These are phyloP conservation scores for Rhabdophis nuchalis DNA, from an alignment of 2,797 vertebrate species.

Conservation along the genomic window DNA sequence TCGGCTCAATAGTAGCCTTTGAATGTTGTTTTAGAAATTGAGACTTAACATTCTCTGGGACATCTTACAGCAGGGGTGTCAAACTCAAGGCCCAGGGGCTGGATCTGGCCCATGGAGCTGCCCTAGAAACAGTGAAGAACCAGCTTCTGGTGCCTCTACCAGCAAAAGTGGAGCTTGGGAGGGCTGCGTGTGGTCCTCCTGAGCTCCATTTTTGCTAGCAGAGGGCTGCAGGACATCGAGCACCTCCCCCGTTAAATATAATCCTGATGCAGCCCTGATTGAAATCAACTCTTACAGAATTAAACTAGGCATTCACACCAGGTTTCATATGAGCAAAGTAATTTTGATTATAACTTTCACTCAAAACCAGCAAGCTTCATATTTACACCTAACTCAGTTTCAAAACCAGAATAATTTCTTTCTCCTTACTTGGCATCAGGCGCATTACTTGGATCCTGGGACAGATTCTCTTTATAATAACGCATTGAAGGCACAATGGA, in stretches of 20 bases:
- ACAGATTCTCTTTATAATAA: slow-evolving; percentile 86
- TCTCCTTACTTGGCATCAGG: slow-evolving; percentile 67
- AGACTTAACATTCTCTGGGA: neutral
- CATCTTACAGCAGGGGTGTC: neutral
- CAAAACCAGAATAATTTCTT: neutral
- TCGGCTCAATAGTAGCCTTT: neutral
- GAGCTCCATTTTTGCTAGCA: too few species aligned
- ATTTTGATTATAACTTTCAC: neutral
- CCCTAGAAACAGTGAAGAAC: too few species aligned
- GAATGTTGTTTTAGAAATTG: neutral
- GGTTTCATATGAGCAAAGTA: neutral
- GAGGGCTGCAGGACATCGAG: too few species aligned
- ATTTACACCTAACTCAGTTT: neutral
- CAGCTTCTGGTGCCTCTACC: too few species aligned
- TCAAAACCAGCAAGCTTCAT: neutral
- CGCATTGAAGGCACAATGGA: slow-evolving; percentile 85
- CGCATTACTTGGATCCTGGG: slow-evolving; percentile 26
- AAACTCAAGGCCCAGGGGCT: too few species aligned
- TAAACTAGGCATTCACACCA: neutral
- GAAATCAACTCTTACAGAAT: neutral
- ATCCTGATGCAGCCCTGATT: too few species aligned
- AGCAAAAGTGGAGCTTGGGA: too few species aligned
- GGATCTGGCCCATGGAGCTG: too few species aligned
- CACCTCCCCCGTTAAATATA: too few species aligned
- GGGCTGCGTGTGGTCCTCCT: too few species aligned